Conservation (phyloP, 2,113 vertebrate genomes). For the Megaceryle maxima region DNA sequence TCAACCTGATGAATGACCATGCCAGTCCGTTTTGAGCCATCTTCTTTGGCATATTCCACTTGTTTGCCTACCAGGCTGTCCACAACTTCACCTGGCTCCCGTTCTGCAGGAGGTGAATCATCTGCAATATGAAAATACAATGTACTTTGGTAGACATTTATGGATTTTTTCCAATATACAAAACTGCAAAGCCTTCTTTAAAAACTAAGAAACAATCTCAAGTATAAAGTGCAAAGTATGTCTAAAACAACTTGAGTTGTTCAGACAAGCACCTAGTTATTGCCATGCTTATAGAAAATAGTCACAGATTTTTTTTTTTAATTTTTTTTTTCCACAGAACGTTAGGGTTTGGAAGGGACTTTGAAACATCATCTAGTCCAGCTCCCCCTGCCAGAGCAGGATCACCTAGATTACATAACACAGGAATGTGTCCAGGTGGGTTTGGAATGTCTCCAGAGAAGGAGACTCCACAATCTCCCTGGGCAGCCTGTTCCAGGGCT, state of each 20-base stretch:
- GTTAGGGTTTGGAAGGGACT: no score
- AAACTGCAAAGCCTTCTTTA: not conserved
- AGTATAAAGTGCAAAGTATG: not conserved
- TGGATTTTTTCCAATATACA: not conserved
- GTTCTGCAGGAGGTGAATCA: constrained; percentile 92
- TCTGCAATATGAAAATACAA: constrained; percentile 69
- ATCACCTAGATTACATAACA: no score
- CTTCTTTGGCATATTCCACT: constrained; percentile 99
- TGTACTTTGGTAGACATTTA: not conserved
- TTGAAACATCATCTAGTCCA: no score
- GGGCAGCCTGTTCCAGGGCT: no score
- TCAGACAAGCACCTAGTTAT: not conserved
- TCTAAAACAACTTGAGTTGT: not conserved
- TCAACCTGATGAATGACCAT: constrained; percentile 99
- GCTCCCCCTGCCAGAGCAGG: no score
- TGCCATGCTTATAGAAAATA: not conserved
- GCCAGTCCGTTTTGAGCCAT: constrained; percentile 95
- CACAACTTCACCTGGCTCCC: constrained; percentile 96
- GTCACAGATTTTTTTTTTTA: not conserved
- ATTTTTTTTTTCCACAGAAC: not conserved
- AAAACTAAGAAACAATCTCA: not conserved
- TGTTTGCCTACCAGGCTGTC: constrained; percentile 98
- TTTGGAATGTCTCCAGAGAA: no score
- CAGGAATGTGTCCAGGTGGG: no score
- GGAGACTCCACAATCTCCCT: no score